These are phyloP conservation scores for Biston stratarius DNA, from an alignment of 2,888 invertebrate species.

Conservation along the genomic window DNA sequence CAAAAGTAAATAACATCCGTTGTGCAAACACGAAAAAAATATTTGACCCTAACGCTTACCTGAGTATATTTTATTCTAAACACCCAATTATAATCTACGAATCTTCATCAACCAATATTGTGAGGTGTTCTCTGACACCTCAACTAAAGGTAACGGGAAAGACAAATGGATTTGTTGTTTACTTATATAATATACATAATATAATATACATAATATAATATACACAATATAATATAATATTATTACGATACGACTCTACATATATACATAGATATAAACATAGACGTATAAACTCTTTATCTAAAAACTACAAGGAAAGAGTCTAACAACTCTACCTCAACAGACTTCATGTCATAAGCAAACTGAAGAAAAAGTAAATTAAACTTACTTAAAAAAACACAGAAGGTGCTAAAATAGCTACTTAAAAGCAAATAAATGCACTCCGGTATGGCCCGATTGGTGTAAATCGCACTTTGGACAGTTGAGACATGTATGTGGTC, in stretches of 20 bases:
- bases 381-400: too few species aligned
- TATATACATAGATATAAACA: too few species aligned
- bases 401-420: too few species aligned
- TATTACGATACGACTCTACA: too few species aligned
- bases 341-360: too few species aligned
- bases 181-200: conserved; percentile 76
- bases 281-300: too few species aligned
- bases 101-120: conserved; percentile 55
- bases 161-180: conserved; percentile 81
- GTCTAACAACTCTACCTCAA: too few species aligned
- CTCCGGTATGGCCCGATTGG: conserved; percentile 62
- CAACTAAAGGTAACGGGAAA: conserved; percentile 76
- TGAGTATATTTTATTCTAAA: not conserved
- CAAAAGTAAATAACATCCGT: not conserved
- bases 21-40: not conserved
- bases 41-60: not conserved
- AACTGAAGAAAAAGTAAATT: too few species aligned
- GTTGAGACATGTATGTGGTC: too few species aligned
- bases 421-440: conserved; percentile 52
- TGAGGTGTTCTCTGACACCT: conserved; percentile 52
- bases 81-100: conserved; percentile 41
- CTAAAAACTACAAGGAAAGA: too few species aligned
- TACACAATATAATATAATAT: too few species aligned
- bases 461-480: too few species aligned
- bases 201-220: conserved; percentile 40